Percentiles rank a stretch among this genome's conserved stretches.
phyloP scores from a whole-genome alignment of 2,888 invertebrate species.

The Himalopsyche kuldschensis region DNA sequence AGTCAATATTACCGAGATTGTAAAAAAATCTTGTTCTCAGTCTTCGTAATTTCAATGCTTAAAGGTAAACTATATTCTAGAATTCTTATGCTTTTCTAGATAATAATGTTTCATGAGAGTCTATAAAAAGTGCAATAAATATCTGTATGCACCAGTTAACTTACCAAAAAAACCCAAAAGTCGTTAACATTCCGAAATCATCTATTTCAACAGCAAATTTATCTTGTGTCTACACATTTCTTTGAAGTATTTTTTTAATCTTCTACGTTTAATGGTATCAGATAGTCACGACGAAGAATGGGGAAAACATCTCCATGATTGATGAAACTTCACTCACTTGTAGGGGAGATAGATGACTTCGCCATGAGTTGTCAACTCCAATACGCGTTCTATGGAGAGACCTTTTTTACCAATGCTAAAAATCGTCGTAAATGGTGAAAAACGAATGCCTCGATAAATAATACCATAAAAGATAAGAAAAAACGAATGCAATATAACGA shows the following conservation, averaged over 20 bases:
- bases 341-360: background rate
- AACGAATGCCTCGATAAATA: no score
- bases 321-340: background rate
- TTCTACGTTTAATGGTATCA: constrained; percentile 28
- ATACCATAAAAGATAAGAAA: no score
- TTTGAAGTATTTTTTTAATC: constrained; percentile 23
- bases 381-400: background rate
- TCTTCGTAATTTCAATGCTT: no score
- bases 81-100: no score
- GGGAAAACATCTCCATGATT: background rate
- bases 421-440: no score
- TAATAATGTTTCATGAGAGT: no score
- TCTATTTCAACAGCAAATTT: background rate
- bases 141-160: background rate
- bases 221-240: background rate
- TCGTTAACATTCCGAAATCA: background rate
- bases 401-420: background rate
- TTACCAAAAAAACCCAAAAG: background rate
- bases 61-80: no score
- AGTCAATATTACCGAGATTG: no score
- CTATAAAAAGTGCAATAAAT: background rate
- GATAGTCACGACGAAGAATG: background rate
- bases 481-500: no score
- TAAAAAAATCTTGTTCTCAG: no score
- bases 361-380: background rate